Conservation (phyloP, 2,113 vertebrate genomes). For the Motacilla tschutschensis region DNA sequence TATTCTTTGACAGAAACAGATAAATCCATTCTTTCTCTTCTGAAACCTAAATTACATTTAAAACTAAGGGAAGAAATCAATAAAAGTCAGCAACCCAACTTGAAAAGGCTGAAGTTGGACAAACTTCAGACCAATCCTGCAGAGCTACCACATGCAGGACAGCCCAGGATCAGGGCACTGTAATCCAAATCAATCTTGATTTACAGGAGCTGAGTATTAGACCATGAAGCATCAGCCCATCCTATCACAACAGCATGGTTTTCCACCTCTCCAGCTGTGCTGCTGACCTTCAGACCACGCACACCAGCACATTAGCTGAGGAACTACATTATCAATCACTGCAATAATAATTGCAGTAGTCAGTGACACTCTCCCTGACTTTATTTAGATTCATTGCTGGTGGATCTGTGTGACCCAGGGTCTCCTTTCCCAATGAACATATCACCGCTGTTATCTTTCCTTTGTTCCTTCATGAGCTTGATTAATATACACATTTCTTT, state of each 20-base stretch:
- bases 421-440: neutral
- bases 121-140: neutral
- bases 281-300: constrained; percentile 1
- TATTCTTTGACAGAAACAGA: neutral
- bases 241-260: neutral
- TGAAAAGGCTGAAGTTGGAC: neutral
- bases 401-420: neutral
- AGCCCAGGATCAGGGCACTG: neutral
- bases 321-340: constrained; percentile 27
- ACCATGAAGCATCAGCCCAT: neutral
- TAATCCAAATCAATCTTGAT: constrained; percentile 23
- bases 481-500: neutral
- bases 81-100: neutral
- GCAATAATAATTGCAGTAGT: constrained; percentile 19
- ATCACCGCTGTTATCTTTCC: neutral
- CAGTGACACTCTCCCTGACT: neutral
- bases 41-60: neutral
- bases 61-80: neutral
- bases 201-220: neutral
- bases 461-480: neutral
- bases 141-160: neutral
- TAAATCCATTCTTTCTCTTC: constrained; percentile 1
- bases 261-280: constrained; percentile 36
- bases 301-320: neutral
- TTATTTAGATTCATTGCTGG: constrained; percentile 20